A percentile compares a stretch with the other conserved stretches of the same genome.
Conservation (phyloP, 1,140 invertebrate genomes). For the Goniozus legneri region DNA sequence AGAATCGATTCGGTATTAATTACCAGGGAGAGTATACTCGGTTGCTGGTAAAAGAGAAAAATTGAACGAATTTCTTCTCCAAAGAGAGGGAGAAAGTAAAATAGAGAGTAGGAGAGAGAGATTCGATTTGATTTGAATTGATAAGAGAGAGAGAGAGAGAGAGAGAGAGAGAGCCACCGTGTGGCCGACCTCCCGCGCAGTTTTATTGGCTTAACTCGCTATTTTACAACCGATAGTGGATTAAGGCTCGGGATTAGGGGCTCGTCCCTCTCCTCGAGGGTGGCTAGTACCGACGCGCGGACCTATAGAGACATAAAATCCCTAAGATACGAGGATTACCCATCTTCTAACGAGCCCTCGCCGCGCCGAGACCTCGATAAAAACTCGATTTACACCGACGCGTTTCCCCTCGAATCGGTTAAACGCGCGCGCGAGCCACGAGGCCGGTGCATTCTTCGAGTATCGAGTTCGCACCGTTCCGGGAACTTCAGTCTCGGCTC, state of each 20-base stretch:
- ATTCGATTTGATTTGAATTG: too few relatives aligned
- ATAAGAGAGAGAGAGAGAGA: background rate
- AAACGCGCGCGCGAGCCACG: too few relatives aligned
- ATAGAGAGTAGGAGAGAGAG: background rate
- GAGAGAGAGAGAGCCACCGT: background rate
- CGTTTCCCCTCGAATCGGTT: background rate
- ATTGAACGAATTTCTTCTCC: too few relatives aligned
- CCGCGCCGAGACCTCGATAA: background rate
- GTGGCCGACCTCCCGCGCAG: background rate
- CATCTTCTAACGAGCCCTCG: background rate
- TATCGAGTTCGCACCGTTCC: background rate
- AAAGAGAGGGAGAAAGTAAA: background rate
- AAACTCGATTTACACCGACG: background rate
- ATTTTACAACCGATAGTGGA: background rate
- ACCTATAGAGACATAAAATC: background rate
- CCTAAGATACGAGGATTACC: background rate
- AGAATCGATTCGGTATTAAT: too few relatives aligned
- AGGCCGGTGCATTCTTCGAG: background rate
- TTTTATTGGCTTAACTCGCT: background rate
- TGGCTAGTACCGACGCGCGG: too few relatives aligned
- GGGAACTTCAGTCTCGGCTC: background rate
- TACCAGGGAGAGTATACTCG: too few relatives aligned
- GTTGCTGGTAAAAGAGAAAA: too few relatives aligned
- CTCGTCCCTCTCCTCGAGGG: background rate
- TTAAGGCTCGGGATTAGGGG: background rate